Evolutionary conservation across 2,113 vertebrate genomes (phyloP).

Genomic region (Clarias macrocephalus): DNA sequence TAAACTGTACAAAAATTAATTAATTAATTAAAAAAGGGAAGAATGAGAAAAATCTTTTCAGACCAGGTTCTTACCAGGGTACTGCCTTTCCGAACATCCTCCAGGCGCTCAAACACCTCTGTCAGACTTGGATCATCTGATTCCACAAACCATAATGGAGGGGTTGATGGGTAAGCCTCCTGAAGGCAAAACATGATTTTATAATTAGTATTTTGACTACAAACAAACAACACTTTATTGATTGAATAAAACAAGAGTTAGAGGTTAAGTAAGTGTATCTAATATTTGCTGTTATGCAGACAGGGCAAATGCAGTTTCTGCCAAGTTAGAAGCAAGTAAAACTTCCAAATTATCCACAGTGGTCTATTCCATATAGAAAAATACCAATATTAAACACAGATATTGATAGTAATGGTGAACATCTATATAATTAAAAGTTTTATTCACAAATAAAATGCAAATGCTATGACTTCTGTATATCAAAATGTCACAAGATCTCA

Average conservation of each 20-base stretch:
- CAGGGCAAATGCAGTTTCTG: neutral
- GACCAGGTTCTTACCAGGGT: slow-evolving; percentile 79
- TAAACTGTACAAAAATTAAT: too few relatives aligned
- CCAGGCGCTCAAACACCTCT: slow-evolving; percentile 89
- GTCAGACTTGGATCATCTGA: slow-evolving; percentile 97
- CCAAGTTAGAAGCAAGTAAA: neutral
- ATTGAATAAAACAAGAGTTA: neutral
- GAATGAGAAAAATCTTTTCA: neutral
- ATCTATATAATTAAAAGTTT: neutral
- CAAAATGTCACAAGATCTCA: neutral
- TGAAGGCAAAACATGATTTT: slow-evolving; percentile 53
- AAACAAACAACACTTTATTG: neutral
- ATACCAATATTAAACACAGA: neutral
- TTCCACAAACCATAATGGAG: slow-evolving; percentile 99
- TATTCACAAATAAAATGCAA: neutral
- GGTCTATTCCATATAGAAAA: neutral
- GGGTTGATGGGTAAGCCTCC: slow-evolving; percentile 94
- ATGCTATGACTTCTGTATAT: neutral
- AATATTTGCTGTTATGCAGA: neutral
- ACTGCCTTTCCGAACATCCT: slow-evolving; percentile 91
- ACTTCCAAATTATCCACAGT: neutral
- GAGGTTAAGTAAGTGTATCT: neutral
- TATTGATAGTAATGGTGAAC: neutral
- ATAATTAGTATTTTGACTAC: neutral
- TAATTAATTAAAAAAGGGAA: too few relatives aligned